Evolutionary conservation across 2,888 invertebrate genomes (phyloP).

Genomic region (Caenorhabditis sinica): DNA sequence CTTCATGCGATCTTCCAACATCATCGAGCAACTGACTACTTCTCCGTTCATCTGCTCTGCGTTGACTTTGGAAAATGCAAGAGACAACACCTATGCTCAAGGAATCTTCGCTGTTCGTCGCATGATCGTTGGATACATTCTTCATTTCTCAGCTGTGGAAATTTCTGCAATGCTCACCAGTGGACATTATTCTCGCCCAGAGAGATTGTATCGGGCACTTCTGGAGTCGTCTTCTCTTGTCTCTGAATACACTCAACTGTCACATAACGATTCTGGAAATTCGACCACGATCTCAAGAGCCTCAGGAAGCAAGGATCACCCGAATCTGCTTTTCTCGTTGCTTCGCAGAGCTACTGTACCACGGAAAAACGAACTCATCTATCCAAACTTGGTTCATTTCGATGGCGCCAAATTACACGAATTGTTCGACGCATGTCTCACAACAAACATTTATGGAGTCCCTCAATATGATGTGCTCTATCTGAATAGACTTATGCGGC

Average conservation of each 20-base stretch:
- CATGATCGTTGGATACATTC: conserved; percentile 79
- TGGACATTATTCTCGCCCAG: conserved; percentile 68
- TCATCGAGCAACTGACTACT: conserved; percentile 74
- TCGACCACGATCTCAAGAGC: conserved; percentile 17
- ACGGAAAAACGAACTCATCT: conserved; percentile 38
- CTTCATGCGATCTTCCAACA: conserved; percentile 75
- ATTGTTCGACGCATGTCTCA: conserved; percentile 70
- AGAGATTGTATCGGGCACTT: conserved; percentile 68
- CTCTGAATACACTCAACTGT: conserved; percentile 37
- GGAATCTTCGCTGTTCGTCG: conserved; percentile 64
- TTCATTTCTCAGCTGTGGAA: conserved; percentile 81
- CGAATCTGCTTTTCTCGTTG: conserved; percentile 67
- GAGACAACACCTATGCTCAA: conserved; percentile 48
- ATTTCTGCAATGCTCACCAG: conserved; percentile 70
- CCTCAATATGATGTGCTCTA: conserved; percentile 79
- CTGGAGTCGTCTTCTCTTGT: conserved; percentile 64
- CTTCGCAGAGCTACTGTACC: conserved; percentile 56
- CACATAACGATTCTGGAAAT: conserved; percentile 19
- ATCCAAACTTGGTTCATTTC: conserved; percentile 69
- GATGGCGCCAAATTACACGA: conserved; percentile 71
- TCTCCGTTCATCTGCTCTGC: conserved; percentile 69
- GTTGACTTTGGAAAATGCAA: conserved; percentile 41
- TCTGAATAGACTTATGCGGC: conserved; percentile 75
- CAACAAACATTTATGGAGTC: conserved; percentile 73
- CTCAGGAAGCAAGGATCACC: background rate